phyloP scores from a whole-genome alignment of 2,888 invertebrate species.

The Mongoloraphidia duomilia region DNA sequence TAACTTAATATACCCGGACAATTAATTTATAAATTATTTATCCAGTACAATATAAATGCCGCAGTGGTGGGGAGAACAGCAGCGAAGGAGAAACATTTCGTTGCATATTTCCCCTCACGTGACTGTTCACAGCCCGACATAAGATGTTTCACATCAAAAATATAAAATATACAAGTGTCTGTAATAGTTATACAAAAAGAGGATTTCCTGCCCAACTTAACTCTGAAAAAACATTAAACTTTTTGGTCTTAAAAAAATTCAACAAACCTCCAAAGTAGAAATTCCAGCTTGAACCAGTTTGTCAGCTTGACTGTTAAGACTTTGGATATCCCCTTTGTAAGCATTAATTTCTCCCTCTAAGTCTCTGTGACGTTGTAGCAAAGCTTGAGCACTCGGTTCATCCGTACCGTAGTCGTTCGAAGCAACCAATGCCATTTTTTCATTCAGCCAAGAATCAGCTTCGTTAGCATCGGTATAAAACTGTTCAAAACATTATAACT shows the following conservation, averaged over 20 bases:
- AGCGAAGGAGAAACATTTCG: too few species aligned
- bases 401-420: slow-evolving; percentile 86
- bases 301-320: slow-evolving; percentile 66
- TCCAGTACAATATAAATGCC: too few species aligned
- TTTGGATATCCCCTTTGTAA: slow-evolving; percentile 72
- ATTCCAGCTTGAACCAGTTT: slow-evolving; percentile 64
- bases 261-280: slow-evolving; percentile 40
- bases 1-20: too few species aligned
- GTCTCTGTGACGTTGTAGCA: slow-evolving; percentile 74
- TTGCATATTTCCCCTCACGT: too few species aligned
- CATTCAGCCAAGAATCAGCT: slow-evolving; percentile 93
- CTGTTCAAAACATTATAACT: slow-evolving; percentile 23
- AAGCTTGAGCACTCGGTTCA: slow-evolving; percentile 79
- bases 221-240: too few species aligned
- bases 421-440: slow-evolving; percentile 81
- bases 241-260: background rate
- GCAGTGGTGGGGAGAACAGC: too few species aligned
- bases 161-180: too few species aligned
- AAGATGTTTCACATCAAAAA: too few species aligned
- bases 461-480: slow-evolving; percentile 97
- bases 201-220: too few species aligned
- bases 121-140: too few species aligned
- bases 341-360: slow-evolving; percentile 80
- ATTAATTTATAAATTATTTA: too few species aligned
- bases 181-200: too few species aligned